phyloP scores from a whole-genome alignment of 2,888 invertebrate species.

The Acanthosepion lycidas region DNA sequence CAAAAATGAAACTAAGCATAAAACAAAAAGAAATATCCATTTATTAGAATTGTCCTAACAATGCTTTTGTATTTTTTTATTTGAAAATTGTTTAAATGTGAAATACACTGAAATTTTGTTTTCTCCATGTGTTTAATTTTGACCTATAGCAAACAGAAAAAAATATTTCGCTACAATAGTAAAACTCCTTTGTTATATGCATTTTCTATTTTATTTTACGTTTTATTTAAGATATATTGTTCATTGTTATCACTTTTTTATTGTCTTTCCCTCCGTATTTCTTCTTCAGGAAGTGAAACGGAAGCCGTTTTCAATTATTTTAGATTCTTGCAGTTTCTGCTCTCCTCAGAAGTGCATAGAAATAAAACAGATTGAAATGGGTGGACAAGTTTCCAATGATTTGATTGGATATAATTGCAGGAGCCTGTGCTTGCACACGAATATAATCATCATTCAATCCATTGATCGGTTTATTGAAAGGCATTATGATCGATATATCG shows the following conservation, averaged over 20 bases:
- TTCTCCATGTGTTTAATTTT: no score
- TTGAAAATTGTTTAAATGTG: neutral
- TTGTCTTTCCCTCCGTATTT: neutral
- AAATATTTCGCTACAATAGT: no score
- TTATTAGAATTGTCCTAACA: no score
- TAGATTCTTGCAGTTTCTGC: neutral
- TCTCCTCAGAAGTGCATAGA: neutral
- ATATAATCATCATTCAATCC: slow-evolving; percentile 6
- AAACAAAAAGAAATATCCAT: no score
- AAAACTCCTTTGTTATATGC: no score
- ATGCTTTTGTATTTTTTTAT: neutral
- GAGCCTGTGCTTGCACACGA: neutral
- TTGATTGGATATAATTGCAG: neutral
- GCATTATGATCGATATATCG: neutral
- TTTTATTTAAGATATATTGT: neutral
- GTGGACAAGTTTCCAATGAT: slow-evolving; percentile 18
- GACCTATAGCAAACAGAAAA: no score
- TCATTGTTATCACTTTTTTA: neutral
- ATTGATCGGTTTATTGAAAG: neutral
- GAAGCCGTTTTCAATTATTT: neutral
- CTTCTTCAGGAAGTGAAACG: neutral
- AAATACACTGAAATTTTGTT: neutral
- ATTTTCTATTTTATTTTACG: neutral
- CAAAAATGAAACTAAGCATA: no score
- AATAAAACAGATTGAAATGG: slow-evolving; percentile 17